Percentiles rank a stretch among this genome's conserved stretches.
Evolutionary conservation across 2,888 invertebrate genomes (phyloP).

Genomic region (Sphaerophoria rueppellii): DNA sequence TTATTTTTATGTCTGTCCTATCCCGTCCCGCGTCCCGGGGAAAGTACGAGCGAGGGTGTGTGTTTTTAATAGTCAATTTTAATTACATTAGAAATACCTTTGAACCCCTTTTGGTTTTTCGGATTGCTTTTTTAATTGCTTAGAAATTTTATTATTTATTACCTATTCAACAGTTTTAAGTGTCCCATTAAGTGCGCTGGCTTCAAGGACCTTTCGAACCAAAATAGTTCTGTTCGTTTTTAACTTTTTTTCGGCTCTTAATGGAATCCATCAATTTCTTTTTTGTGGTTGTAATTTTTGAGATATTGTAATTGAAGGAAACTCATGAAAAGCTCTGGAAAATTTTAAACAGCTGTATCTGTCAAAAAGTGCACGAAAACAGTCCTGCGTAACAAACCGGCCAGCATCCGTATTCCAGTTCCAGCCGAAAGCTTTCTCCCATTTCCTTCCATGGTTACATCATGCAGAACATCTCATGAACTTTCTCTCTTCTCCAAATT

Average conservation of each 20-base stretch:
- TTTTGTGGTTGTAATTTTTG: no score
- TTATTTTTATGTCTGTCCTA: neutral
- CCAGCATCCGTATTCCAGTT: conserved; percentile 49
- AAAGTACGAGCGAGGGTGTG: neutral
- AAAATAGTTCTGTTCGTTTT: no score
- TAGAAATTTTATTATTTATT: neutral
- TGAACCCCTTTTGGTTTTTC: conserved; percentile 1
- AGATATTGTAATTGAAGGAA: no score
- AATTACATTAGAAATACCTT: conserved; percentile 8
- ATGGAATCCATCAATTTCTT: no score
- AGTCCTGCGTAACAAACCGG: conserved; percentile 53
- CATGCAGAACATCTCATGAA: conserved; percentile 45
- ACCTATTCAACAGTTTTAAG: conserved; percentile 6
- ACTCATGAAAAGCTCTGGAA: neutral
- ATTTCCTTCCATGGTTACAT: conserved; percentile 64
- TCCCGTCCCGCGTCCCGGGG: neutral
- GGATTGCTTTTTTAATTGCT: neutral
- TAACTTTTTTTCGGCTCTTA: no score
- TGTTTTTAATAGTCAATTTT: conserved; percentile 10
- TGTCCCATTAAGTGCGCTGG: neutral
- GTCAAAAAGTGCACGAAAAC: conserved; percentile 60
- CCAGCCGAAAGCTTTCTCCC: conserved; percentile 42
- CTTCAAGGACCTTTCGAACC: no score
- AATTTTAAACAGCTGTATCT: conserved; percentile 23
- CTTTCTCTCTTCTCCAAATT: conserved; percentile 56